Conservation (phyloP, 2,797 vertebrate species). For the Enteromius radiatus region DNA sequence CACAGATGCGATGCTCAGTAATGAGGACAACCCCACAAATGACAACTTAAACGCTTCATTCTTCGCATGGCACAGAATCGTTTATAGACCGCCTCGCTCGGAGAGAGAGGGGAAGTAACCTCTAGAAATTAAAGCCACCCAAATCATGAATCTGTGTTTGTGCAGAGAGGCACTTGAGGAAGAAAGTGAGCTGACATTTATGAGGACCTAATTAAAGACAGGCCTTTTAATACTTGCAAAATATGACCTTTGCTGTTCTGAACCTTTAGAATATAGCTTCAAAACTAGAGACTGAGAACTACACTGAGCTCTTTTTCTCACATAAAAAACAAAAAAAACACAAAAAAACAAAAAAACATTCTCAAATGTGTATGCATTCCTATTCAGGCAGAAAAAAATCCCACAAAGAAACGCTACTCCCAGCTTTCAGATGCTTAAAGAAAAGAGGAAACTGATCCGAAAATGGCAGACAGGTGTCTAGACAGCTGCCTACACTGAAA, state of each 20-base stretch:
- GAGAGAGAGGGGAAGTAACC: conserved; percentile 28
- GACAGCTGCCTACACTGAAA: conserved; percentile 47
- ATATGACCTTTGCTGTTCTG: conserved; percentile 81
- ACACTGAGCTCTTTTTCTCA: neutral
- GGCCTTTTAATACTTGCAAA: conserved; percentile 81
- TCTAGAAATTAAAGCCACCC: conserved; percentile 37
- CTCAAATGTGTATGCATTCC: neutral
- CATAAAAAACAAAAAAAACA: no score
- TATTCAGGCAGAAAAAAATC: neutral
- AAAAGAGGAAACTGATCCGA: conserved; percentile 8
- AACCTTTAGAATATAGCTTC: conserved; percentile 24
- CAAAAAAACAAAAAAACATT: neutral
- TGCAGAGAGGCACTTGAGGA: conserved; percentile 62
- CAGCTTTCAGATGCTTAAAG: conserved; percentile 17
- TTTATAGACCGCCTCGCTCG: conserved; percentile 4
- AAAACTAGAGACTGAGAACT: conserved; percentile 15
- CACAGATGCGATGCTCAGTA: conserved; percentile 19
- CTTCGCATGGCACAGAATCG: neutral
- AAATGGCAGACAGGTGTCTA: conserved; percentile 53
- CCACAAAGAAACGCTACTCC: neutral
- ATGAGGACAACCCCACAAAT: conserved; percentile 46
- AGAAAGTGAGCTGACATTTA: conserved; percentile 79
- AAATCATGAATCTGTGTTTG: conserved; percentile 23
- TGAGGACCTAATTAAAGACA: conserved; percentile 79
- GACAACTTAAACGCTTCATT: conserved; percentile 33